Evolutionary conservation across 2,888 invertebrate species (phyloP).

Genomic region (Cerastis leucographa): DNA sequence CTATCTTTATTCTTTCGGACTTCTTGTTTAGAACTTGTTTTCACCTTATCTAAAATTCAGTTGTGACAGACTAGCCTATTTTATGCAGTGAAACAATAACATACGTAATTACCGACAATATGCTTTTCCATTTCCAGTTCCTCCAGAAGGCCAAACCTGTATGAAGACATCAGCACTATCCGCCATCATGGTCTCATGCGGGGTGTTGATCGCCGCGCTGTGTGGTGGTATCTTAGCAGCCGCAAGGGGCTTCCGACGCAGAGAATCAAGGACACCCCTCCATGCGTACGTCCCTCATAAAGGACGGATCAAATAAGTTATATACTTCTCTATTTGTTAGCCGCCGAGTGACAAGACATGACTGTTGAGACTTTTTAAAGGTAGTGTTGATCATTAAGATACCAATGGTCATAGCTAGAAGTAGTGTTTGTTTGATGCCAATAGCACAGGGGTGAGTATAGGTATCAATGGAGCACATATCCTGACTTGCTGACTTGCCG

Average conservation of each 20-base stretch:
- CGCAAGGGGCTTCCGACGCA: conserved; percentile 93
- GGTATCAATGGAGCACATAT: neutral
- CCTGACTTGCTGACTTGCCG: neutral
- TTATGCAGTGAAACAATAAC: neutral
- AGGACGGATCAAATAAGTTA: conserved; percentile 90
- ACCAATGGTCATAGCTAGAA: conserved; percentile 38
- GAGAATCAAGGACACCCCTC: conserved; percentile 85
- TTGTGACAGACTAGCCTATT: no score
- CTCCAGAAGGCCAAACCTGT: conserved; percentile 91
- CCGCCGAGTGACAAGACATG: conserved; percentile 39
- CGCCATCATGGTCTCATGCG: conserved; percentile 92
- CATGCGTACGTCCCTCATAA: conserved; percentile 92
- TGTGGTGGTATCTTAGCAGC: conserved; percentile 94
- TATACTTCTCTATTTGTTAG: conserved; percentile 6
- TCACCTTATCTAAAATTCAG: no score
- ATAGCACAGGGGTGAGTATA: no score
- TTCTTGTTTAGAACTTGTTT: no score
- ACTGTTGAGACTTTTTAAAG: conserved; percentile 35
- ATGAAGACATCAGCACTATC: conserved; percentile 92
- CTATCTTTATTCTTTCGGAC: no score
- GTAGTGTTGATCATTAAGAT: conserved; percentile 32
- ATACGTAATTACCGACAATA: neutral
- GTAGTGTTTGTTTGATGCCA: conserved; percentile 22
- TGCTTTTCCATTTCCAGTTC: conserved; percentile 67
- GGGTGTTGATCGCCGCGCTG: conserved; percentile 93